A percentile compares a stretch with the other conserved stretches of the same genome.
Conservation (phyloP, 1,140 invertebrate species). For the Bombus turneri region DNA sequence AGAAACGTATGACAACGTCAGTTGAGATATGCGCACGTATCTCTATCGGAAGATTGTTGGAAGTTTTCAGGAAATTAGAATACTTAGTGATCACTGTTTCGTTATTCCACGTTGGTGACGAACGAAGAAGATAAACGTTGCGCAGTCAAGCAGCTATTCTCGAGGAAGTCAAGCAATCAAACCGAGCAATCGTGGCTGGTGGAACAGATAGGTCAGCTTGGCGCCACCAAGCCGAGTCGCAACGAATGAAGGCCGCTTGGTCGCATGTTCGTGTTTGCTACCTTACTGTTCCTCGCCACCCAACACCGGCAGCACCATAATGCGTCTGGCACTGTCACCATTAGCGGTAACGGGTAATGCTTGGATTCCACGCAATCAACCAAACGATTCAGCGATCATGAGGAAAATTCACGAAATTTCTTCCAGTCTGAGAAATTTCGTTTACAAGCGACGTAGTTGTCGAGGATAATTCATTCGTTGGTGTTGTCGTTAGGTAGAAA, state of each 20-base stretch:
- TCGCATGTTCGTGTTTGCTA: slow-evolving; percentile 50
- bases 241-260: slow-evolving; percentile 69
- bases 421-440: neutral
- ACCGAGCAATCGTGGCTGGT: slow-evolving; percentile 41
- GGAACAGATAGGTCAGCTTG: slow-evolving; percentile 76
- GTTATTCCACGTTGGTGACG: neutral
- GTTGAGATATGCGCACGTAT: neutral
- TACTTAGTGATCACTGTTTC: neutral
- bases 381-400: neutral
- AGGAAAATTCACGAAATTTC: neutral
- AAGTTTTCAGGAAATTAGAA: neutral
- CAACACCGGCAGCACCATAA: slow-evolving; percentile 40
- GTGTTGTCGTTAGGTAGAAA: too few species aligned
- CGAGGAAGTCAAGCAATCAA: slow-evolving; percentile 40
- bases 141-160: neutral
- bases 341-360: slow-evolving; percentile 28
- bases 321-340: slow-evolving; percentile 37
- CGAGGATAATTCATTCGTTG: neutral
- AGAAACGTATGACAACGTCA: too few species aligned
- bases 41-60: neutral
- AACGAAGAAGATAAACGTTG: slow-evolving; percentile 31
- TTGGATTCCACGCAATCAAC: slow-evolving; percentile 5
- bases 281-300: slow-evolving; percentile 32
- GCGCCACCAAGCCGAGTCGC: slow-evolving; percentile 70
- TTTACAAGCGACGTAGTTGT: neutral